Conservation (phyloP, 2,797 vertebrate species). For the Sparidentex hasta region DNA sequence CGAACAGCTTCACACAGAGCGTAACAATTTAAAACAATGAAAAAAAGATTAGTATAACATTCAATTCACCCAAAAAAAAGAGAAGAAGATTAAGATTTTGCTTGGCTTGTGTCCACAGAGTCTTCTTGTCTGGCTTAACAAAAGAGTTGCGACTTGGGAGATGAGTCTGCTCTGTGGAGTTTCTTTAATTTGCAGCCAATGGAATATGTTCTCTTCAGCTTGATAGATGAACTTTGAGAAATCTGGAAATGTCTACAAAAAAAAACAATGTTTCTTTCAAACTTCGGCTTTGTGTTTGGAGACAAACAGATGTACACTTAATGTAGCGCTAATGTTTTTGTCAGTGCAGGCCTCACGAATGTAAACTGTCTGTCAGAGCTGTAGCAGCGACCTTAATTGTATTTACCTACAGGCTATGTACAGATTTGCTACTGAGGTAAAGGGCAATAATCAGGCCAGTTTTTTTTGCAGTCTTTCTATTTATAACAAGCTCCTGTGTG, state of each 20-base stretch:
- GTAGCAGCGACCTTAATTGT: neutral
- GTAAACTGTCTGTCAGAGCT: conserved; percentile 8
- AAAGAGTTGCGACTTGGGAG: conserved; percentile 8
- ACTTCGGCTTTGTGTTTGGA: neutral
- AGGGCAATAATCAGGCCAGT: neutral
- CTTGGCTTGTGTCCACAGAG: neutral
- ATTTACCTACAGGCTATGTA: neutral
- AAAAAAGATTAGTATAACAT: neutral
- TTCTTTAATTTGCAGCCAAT: conserved; percentile 15
- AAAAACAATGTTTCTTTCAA: neutral
- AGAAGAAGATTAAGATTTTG: conserved; percentile 24
- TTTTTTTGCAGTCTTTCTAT: conserved; percentile 14
- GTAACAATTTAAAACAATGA: conserved; percentile 20
- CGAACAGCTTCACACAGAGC: conserved; percentile 9
- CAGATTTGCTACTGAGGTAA: neutral
- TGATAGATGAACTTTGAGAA: conserved; percentile 4
- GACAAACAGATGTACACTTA: neutral
- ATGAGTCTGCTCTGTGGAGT: neutral
- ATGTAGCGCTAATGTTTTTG: neutral
- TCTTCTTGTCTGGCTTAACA: conserved; percentile 14
- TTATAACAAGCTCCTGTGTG: conserved; percentile 13
- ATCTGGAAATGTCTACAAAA: no score
- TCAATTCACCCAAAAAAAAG: conserved; percentile 21
- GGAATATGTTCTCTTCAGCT: neutral
- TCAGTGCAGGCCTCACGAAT: neutral